phyloP scores from a whole-genome alignment of 2,888 invertebrate species.

The Drosophila quinaria region DNA sequence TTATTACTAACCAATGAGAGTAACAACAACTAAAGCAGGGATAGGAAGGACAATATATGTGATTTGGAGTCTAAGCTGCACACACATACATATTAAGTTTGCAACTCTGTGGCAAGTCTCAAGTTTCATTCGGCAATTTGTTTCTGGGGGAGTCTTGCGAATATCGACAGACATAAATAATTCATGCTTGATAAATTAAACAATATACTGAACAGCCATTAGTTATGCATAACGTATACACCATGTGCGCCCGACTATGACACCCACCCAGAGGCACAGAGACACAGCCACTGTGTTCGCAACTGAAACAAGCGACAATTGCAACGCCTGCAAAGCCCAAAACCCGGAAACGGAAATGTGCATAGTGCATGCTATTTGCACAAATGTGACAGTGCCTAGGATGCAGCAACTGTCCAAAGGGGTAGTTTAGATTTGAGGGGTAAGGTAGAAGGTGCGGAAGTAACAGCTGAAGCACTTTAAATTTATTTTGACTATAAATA shows the following conservation, averaged over 20 bases:
- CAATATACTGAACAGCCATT: conserved; percentile 76
- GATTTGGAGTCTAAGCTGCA: conserved; percentile 34
- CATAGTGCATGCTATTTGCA: conserved; percentile 77
- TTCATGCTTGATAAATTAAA: conserved; percentile 82
- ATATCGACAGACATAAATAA: conserved; percentile 72
- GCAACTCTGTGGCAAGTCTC: conserved; percentile 27
- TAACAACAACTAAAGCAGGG: conserved; percentile 21
- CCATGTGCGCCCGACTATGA: conserved; percentile 68
- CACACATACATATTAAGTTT: conserved; percentile 11
- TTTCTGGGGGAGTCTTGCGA: conserved; percentile 16
- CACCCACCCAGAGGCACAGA: conserved; percentile 50
- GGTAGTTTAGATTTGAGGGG: not conserved
- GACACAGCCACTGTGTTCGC: conserved; percentile 16
- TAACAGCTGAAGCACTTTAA: conserved; percentile 33
- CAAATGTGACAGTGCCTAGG: conserved; percentile 54
- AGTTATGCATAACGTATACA: conserved; percentile 80
- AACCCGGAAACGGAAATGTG: conserved; percentile 69
- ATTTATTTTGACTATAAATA: conserved; percentile 24
- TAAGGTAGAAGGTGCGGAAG: conserved; percentile 16
- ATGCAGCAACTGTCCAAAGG: conserved; percentile 1
- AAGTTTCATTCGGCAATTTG: conserved; percentile 51
- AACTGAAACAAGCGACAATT: conserved; percentile 69
- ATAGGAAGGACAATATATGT: conserved; percentile 54
- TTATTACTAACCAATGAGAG: conserved; percentile 55
- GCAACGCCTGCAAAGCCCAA: conserved; percentile 75